A percentile compares a stretch with the other conserved stretches of the same genome.
phyloP scores from a whole-genome alignment of 2,113 vertebrate species.

The Hydrolagus affinis region DNA sequence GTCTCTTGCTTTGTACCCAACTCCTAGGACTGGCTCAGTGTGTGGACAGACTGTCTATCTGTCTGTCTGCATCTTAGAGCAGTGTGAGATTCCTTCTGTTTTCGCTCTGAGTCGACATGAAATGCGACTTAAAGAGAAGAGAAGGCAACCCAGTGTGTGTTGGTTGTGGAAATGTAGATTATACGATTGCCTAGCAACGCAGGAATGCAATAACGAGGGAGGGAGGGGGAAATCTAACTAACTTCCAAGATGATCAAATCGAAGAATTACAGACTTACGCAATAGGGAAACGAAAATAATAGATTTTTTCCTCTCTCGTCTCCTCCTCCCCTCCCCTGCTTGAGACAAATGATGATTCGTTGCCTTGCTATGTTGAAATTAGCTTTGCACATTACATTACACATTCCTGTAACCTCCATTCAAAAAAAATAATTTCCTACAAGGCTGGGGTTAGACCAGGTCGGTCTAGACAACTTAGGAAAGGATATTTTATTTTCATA shows the following conservation, averaged over 20 bases:
- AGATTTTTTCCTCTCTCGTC: no score
- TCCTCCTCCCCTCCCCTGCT: no score
- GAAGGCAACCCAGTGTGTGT: not conserved
- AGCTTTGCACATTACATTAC: not conserved
- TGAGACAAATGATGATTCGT: no score
- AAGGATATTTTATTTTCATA: not conserved
- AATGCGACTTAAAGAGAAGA: not conserved
- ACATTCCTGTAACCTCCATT: not conserved
- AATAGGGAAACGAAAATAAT: not conserved
- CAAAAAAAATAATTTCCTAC: not conserved
- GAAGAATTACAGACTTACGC: not conserved
- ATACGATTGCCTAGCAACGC: not conserved
- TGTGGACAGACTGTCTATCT: not conserved
- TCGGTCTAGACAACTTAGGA: not conserved
- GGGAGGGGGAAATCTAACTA: not conserved
- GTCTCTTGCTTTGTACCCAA: not conserved
- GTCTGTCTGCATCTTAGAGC: constrained; percentile 8
- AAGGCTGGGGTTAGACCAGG: not conserved
- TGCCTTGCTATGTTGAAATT: no score
- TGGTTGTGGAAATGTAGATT: not conserved
- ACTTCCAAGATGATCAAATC: not conserved
- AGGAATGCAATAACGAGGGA: not conserved
- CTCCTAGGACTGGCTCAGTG: not conserved
- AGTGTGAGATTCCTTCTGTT: not conserved
- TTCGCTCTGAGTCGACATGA: not conserved